These are phyloP conservation scores for Cataglyphis rosenhaueri DNA, from an alignment of 2,888 invertebrate species.

Conservation along the genomic window DNA sequence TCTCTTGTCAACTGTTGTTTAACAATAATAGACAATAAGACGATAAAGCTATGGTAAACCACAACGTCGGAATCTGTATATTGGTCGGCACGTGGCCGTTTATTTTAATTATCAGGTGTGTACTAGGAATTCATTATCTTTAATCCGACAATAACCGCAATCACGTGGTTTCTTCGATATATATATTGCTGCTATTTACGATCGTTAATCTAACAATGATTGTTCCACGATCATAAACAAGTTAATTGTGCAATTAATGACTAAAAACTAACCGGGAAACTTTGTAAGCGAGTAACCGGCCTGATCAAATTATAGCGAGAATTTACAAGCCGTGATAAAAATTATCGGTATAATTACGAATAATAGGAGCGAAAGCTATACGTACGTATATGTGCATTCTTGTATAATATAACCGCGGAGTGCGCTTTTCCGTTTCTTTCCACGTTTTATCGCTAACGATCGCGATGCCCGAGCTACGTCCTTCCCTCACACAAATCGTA, in stretches of 20 bases:
- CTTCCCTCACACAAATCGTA: slow-evolving; percentile 40
- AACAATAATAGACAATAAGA: neutral
- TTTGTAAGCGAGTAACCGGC: neutral
- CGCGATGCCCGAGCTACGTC: slow-evolving; percentile 31
- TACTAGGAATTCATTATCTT: slow-evolving; percentile 38
- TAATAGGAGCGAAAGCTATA: slow-evolving; percentile 13
- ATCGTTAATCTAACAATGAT: slow-evolving; percentile 3
- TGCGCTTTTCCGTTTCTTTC: slow-evolving; percentile 23
- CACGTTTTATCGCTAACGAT: slow-evolving; percentile 41
- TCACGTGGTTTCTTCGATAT: slow-evolving; percentile 8
- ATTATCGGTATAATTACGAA: neutral
- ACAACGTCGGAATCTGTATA: slow-evolving; percentile 10
- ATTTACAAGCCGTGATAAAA: neutral
- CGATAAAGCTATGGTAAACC: slow-evolving; percentile 13
- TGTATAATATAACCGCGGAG: neutral
- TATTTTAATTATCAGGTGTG: slow-evolving; percentile 12
- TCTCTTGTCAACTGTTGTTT: neutral
- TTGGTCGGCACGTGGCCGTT: neutral
- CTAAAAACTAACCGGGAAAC: neutral
- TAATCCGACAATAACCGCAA: slow-evolving; percentile 13
- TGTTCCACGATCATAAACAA: neutral
- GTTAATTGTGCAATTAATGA: neutral
- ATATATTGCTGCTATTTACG: neutral
- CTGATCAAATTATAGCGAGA: neutral
- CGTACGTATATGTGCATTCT: neutral